Percentiles rank a stretch among this genome's conserved stretches.
These are phyloP conservation scores for Hydropsyche tenuis DNA, from an alignment of 1,140 invertebrate genomes.

Conservation along the genomic window DNA sequence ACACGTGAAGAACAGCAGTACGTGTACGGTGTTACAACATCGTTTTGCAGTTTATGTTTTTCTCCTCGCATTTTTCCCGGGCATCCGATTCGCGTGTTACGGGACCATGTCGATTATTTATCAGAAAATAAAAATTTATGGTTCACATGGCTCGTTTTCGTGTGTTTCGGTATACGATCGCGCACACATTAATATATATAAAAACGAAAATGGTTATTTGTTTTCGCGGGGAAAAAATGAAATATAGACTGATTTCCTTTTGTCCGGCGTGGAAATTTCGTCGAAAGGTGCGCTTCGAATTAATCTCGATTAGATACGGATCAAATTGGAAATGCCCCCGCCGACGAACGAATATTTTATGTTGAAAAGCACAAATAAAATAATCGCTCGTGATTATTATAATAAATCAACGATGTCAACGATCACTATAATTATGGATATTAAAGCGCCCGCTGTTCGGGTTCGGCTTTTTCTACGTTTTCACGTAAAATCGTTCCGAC, in stretches of 20 bases:
- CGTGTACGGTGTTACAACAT: too few species aligned
- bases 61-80: conserved; percentile 10
- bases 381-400: conserved; percentile 47
- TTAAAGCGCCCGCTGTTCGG: conserved; percentile 13
- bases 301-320: conserved; percentile 24
- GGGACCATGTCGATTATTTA: conserved; percentile 33
- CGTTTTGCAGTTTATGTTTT: neutral
- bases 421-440: conserved; percentile 33
- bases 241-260: conserved; percentile 31
- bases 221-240: conserved; percentile 21
- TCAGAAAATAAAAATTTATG: conserved; percentile 34
- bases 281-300: conserved; percentile 31
- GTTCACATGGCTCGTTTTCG: conserved; percentile 26
- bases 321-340: conserved; percentile 15
- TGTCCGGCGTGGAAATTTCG: conserved; percentile 20
- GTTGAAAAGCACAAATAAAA: conserved; percentile 37
- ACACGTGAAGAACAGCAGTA: too few species aligned
- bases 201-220: conserved; percentile 25
- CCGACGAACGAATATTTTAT: neutral
- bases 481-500: conserved; percentile 9
- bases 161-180: neutral
- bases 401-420: conserved; percentile 49
- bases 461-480: conserved; percentile 16
- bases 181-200: neutral
- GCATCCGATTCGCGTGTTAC: conserved; percentile 21